Conservation (phyloP, 2,797 vertebrate species). For the Bucorvus abyssinicus region DNA sequence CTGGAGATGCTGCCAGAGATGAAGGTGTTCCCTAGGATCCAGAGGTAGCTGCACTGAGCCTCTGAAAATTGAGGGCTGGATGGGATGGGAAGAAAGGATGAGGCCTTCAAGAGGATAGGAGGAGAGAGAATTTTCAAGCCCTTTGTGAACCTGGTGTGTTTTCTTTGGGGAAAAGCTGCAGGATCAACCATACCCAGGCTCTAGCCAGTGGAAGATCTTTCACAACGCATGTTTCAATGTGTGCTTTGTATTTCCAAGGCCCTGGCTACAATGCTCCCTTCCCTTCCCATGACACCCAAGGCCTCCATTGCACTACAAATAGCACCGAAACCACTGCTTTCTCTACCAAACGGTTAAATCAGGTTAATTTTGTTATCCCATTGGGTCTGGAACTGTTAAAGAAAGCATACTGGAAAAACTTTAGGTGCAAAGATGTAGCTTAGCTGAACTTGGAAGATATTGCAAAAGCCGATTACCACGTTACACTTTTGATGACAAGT, state of each 20-base stretch:
- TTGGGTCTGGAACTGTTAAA: not conserved
- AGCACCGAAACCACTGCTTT: not conserved
- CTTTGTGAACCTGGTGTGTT: not conserved
- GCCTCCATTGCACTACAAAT: not conserved
- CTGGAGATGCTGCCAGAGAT: not conserved
- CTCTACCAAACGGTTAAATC: not conserved
- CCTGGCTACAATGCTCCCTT: not conserved
- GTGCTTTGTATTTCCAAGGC: not conserved
- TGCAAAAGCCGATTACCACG: not conserved
- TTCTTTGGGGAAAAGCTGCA: not conserved
- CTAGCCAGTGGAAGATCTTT: not conserved
- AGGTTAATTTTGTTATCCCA: not conserved
- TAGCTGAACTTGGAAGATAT: not conserved
- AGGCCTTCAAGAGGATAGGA: not conserved
- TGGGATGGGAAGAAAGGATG: not conserved
- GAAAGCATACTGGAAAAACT: not conserved
- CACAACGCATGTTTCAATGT: rapidly evolving
- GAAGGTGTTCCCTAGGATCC: not conserved
- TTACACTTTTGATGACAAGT: not conserved
- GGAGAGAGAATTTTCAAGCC: not conserved
- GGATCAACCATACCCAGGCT: not conserved
- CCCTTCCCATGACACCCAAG: not conserved
- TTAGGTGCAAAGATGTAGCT: not conserved
- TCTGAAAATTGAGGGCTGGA: not conserved
- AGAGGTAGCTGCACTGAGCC: not conserved